phyloP scores from a whole-genome alignment of 2,113 vertebrate species.

The Elephas maximus region DNA sequence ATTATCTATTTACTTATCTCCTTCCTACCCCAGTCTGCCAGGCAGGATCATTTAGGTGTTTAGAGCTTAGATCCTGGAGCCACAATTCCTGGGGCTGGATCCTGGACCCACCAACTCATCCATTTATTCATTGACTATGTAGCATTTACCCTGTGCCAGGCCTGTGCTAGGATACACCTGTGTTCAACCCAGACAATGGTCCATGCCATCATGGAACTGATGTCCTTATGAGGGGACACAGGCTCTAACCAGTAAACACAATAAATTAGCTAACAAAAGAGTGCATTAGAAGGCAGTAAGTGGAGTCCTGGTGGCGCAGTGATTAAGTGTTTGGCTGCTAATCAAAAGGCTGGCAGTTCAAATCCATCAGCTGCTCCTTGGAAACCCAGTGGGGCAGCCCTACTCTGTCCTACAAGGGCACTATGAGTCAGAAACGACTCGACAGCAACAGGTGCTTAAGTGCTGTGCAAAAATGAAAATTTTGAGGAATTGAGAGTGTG shows the following conservation, averaged over 20 bases:
- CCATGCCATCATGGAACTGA: too few species aligned
- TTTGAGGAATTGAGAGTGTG: not conserved
- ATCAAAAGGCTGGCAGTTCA: too few species aligned
- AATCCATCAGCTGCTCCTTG: too few species aligned
- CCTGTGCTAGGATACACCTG: too few species aligned
- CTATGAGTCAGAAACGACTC: too few species aligned
- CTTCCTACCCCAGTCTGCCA: not conserved
- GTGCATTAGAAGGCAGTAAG: accelerated
- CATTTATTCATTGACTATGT: not conserved
- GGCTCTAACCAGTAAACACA: accelerated
- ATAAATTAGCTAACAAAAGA: not conserved
- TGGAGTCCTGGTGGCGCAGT: too few species aligned
- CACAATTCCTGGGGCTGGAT: accelerated
- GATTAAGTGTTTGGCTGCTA: too few species aligned
- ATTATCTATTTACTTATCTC: not conserved
- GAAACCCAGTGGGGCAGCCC: too few species aligned
- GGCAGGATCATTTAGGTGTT: not conserved
- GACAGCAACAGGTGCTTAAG: too few species aligned
- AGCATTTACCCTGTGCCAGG: not conserved
- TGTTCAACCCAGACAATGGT: not conserved
- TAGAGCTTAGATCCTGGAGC: not conserved
- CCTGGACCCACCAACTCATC: not conserved
- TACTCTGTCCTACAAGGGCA: too few species aligned
- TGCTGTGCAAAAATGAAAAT: not conserved
- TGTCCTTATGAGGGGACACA: not conserved